Base-by-base conservation (phyloP, 2,888 invertebrate genomes). In the Philonicus albiceps region DNA sequence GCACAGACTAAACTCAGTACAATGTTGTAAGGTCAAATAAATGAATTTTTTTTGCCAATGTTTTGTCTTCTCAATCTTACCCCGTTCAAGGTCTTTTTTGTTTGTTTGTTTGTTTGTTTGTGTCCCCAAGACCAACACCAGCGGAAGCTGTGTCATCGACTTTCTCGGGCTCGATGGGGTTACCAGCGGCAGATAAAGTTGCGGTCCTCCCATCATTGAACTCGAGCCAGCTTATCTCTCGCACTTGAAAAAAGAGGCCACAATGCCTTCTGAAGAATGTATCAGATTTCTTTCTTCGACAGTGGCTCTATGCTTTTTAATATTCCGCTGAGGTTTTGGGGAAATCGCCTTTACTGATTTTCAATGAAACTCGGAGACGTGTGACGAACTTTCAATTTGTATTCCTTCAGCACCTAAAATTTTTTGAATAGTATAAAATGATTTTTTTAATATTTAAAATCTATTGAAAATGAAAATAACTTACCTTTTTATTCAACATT, bases 11-110 rank as follows among this genome's bases (percentile, higher is more conserved):
- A 53, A 80, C 64, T 64, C 55, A 83, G 34, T 64, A 64, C 81
- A 64, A 83, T 83, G 81, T 83, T 83, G 31, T 64, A 34, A 83
- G 37, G 43, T 83, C 81, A 64, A 83, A 83, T 83, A 83, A 83
- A 83, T 64, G 64, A 64, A 64, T 64, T 64, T 43, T 40, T 43
- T 43, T 27, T 64, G 64, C 19, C 49, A 83, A 83, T 34, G 5
- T 22, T 64, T 53, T 53, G 11, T 16, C n/a, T 83, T 34, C 31
- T 64, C 22, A 22, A 11, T 27, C 8, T 64, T 11, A 8, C 11
- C 27, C 19, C 64, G 22, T 64, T 64, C 55, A 78, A 78, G 78
- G 78, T 30, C 64, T 83, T 31, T 30, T 80, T 53, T 53, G 53
- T 80, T 78, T 78, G 16, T 22, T 13, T 43, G 22, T 80, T 53